Conservation (phyloP, 2,113 vertebrate species). For the Leiothrix lutea region DNA sequence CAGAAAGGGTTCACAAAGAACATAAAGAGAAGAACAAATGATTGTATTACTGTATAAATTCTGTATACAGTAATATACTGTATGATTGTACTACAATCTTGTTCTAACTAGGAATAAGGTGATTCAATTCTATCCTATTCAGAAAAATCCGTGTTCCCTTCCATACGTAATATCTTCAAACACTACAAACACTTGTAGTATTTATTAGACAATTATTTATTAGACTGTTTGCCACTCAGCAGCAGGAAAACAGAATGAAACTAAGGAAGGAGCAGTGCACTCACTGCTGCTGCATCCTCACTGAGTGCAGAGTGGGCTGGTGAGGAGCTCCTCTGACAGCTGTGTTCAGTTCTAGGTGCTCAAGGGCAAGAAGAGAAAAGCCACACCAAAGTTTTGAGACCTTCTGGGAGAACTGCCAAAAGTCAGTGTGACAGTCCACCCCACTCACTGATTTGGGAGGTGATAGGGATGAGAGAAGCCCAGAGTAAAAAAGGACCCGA, state of each 20-base stretch:
- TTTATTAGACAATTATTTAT: background rate
- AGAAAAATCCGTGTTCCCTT: background rate
- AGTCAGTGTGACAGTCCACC: background rate
- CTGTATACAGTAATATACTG: too few species aligned
- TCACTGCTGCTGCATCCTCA: background rate
- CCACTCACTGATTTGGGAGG: background rate
- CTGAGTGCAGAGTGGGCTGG: accelerated
- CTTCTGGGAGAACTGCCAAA: background rate
- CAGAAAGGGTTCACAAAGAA: background rate
- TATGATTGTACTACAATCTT: background rate
- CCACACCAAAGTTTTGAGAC: background rate
- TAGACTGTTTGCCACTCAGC: background rate
- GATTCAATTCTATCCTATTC: background rate
- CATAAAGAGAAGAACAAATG: background rate
- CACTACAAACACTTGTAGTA: background rate
- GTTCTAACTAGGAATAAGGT: background rate
- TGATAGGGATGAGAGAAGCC: background rate
- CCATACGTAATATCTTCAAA: background rate
- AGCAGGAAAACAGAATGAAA: background rate
- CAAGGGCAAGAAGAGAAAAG: background rate
- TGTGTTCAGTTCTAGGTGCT: background rate
- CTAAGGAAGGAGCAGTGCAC: background rate
- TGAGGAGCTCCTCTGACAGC: background rate
- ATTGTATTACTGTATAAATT: background rate
- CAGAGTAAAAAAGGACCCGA: background rate